Evolutionary conservation across 2,797 vertebrate genomes (phyloP), one percentile per base, ranked within the genome.

Genomic region (Cetoscarus ocellatus): DNA sequence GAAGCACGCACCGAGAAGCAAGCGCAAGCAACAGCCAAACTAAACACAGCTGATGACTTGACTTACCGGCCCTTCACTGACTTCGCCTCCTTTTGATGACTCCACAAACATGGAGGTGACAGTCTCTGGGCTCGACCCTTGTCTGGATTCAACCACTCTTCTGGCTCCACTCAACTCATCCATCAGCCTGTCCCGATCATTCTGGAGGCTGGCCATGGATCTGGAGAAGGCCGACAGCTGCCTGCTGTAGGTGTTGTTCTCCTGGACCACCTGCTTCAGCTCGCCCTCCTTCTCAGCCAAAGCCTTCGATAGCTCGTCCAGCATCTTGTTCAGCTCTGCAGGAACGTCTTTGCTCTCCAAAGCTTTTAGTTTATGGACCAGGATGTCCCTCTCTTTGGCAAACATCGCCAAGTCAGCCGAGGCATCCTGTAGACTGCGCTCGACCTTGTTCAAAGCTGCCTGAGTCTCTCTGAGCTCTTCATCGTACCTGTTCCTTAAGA

Each of bases 121-220:
- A 18, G 61, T 45, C 79, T 83, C 79, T 0, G 78, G 85, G 83
- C 87, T 72, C 12, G 78, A 77, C 62, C 85, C 90, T 70, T 92
- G 91, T 44, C 78, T 91, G 77, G 81, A 73, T 70, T 93, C 93
- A 43, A 82, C 73, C 67, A 50, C 91, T 84, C 90, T 84, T 77
- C 88, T 94, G 87, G 92, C 86, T 13, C 67, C 83, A 40, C 82
- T 62, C 82, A 97, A 85, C 34, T 96, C 92, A 38, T 95, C 95
- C 73, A 96, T 74, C 89, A 96, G 80, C 74, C 94, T 83, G 85
- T 97, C 96, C 39, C 96, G 91, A 45, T 97, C 96, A 47, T 95
- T 92, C 55, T 97, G 96, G 45, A 97, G 94, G 75, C 96, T 96
- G 83, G 93, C 95, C 96, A 97, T 96, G 51, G 96, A 94, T 54